Evolutionary conservation across 2,113 vertebrate genomes (phyloP).

Genomic region (Progne subis): DNA sequence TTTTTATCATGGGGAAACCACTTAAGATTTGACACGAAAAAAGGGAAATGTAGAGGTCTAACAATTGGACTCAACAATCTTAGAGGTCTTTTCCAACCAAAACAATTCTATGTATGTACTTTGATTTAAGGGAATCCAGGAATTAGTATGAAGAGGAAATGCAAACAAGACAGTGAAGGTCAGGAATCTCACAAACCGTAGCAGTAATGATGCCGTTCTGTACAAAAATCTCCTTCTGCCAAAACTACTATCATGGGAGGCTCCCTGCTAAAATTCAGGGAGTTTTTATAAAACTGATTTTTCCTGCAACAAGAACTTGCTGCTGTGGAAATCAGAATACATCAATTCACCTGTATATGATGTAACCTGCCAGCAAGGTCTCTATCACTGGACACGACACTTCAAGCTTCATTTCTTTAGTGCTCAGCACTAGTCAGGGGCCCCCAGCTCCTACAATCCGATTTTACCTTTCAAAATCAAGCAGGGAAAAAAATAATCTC

Average conservation of each 20-base stretch:
- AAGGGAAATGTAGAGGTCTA: background rate
- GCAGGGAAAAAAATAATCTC: background rate
- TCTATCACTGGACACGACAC: background rate
- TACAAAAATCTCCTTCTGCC: background rate
- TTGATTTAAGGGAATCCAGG: background rate
- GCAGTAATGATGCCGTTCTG: background rate
- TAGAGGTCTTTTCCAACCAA: background rate
- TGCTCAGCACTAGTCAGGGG: background rate
- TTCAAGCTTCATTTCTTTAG: background rate
- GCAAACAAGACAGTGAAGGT: background rate
- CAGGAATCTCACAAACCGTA: background rate
- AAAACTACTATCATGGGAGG: background rate
- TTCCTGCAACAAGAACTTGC: background rate
- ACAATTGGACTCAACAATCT: background rate
- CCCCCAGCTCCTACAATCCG: accelerated
- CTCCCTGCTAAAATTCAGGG: background rate
- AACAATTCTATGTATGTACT: background rate
- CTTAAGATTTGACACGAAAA: background rate
- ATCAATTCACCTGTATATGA: background rate
- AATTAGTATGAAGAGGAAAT: background rate
- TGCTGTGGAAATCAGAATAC: background rate
- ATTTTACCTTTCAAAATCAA: background rate
- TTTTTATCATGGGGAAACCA: background rate
- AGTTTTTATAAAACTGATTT: background rate
- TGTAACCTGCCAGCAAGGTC: background rate